These are phyloP conservation scores for Pinna nobilis DNA, from an alignment of 1,140 invertebrate species.

Conservation along the genomic window DNA sequence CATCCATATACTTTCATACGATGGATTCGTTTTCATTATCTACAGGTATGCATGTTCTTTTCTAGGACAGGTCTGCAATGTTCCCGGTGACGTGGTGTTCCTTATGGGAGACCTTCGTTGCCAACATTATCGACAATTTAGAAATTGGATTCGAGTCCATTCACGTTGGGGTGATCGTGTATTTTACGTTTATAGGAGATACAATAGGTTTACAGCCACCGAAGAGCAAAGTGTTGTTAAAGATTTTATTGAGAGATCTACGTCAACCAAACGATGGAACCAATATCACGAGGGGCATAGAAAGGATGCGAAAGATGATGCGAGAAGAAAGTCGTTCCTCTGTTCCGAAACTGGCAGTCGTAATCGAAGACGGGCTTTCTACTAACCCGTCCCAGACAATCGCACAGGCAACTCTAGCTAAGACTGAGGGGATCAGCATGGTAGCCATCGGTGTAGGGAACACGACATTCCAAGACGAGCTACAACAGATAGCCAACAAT, in stretches of 20 bases:
- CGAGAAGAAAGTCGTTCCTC: constrained; percentile 46
- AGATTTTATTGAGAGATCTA: constrained; percentile 43
- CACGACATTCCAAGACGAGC: constrained; percentile 51
- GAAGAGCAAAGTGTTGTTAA: constrained; percentile 44
- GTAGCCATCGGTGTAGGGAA: constrained; percentile 56
- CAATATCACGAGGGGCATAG: constrained; percentile 55
- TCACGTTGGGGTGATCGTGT: constrained; percentile 57
- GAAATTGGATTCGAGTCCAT: constrained; percentile 51
- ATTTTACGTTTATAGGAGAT: constrained; percentile 57
- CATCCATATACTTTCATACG: too few relatives aligned
- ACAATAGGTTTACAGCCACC: constrained; percentile 39
- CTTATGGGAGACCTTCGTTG: constrained; percentile 59
- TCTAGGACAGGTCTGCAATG: constrained; percentile 45
- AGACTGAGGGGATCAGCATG: constrained; percentile 49
- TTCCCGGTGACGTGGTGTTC: constrained; percentile 57
- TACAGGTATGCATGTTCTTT: constrained; percentile 9
- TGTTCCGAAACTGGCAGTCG: constrained; percentile 55
- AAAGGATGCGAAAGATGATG: constrained; percentile 51
- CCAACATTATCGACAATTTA: constrained; percentile 55
- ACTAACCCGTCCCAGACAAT: constrained; percentile 44
- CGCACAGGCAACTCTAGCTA: constrained; percentile 44
- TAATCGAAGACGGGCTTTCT: constrained; percentile 62
- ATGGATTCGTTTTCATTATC: too few relatives aligned
- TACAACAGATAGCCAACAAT: constrained; percentile 48
- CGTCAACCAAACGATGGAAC: constrained; percentile 55